Base-by-base conservation (phyloP, 2,113 vertebrate genomes). In the Zosterops pallidus region DNA sequence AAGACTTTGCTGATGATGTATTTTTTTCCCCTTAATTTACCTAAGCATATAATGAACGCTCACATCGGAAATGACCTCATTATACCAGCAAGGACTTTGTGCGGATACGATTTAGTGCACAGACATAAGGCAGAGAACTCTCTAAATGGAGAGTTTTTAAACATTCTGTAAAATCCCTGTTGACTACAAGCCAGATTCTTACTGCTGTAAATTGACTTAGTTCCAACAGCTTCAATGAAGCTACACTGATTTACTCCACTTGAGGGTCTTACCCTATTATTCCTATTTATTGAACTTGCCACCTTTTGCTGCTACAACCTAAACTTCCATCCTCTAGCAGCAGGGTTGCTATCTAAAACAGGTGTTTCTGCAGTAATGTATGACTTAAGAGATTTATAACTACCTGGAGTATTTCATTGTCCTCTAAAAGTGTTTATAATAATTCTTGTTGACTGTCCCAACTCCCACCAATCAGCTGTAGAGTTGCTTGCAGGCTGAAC, bases 151-250 rank as follows among this genome's bases (percentile, higher is more conserved):
- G 83, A 89, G 77, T 59, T 91, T 97, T 94, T 72, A 86, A 89
- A 53, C 83, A 60, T 94, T 96, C 67, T 50, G 29, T 52, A 83
- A 94, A 95, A 86, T 82, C 72, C 83, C 86, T 64, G 57, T 68
- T 96, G 94, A 96, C 92, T 90, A 50, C 33, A 33, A 93, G 88
- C 95, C 92, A 94, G 86, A 62, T 82, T 83, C 94, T 96, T 90
- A 82, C 69, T 92, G 86, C 86, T 86, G 65, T 82, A 96, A 92
- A 94, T 71, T 94, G 92, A 93, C 80, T 90, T 78, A 81, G 57
- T 86, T 94, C 92, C 86, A 96, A 83, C 57, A 90, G 83, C 70
- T 90, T 93, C 89, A 94, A 37, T 82, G 90, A 83, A 92, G 83
- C 80, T 75, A 37, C 56, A 60, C 49, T 94, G 83, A 94, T 95